Conservation (phyloP, 2,797 vertebrate genomes). For the Agapornis canus region DNA sequence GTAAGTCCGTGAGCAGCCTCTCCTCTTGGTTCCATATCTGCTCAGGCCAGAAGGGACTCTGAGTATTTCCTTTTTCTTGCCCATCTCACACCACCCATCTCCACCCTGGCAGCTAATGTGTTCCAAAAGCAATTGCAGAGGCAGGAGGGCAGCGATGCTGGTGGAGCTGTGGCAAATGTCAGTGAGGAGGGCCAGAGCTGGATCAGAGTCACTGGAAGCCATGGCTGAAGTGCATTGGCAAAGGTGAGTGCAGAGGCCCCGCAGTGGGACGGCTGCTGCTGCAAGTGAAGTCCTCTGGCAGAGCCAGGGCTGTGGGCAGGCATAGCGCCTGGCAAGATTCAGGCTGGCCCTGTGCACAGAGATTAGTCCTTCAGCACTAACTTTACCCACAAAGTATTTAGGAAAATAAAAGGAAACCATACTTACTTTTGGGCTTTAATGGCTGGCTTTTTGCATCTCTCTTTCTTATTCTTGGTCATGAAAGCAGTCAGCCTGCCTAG, state of each 20-base stretch:
- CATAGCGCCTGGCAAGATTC: neutral
- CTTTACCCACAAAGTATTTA: neutral
- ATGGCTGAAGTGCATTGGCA: rapidly evolving
- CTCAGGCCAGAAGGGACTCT: neutral
- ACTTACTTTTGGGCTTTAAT: neutral
- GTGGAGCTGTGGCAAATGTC: neutral
- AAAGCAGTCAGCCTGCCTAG: conserved; percentile 7
- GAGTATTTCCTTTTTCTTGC: neutral
- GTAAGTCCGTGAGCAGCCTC: neutral
- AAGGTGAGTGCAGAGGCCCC: neutral
- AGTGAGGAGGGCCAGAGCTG: neutral
- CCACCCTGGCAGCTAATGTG: rapidly evolving
- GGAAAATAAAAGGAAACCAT: conserved; percentile 52
- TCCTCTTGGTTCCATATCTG: neutral
- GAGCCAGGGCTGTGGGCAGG: neutral
- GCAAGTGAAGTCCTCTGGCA: neutral
- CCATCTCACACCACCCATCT: neutral
- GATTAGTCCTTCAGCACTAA: neutral
- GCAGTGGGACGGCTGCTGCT: neutral
- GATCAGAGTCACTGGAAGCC: neutral
- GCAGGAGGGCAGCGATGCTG: neutral
- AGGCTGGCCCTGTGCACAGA: neutral
- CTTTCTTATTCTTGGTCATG: conserved; percentile 53
- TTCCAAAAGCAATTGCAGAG: neutral
- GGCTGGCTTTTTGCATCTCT: conserved; percentile 3